phyloP scores from a whole-genome alignment of 2,113 vertebrate genomes.

The Vimba vimba region DNA sequence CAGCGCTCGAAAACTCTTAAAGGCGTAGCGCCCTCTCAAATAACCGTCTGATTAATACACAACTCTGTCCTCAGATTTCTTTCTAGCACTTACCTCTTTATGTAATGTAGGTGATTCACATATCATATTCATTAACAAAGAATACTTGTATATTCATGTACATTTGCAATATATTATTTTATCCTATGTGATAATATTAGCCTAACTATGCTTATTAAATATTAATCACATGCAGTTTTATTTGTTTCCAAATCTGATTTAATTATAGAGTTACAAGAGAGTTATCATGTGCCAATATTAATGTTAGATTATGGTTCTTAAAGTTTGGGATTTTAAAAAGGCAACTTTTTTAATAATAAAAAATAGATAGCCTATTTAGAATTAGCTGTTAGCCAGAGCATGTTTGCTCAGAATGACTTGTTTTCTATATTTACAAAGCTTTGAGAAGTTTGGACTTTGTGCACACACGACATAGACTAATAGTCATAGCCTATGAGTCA shows the following conservation, averaged over 20 bases:
- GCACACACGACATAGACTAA: too few species aligned
- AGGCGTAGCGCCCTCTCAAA: slow-evolving; percentile 71
- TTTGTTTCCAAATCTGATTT: background rate
- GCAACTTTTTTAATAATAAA: background rate
- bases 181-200: background rate
- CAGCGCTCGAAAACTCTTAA: slow-evolving; percentile 79
- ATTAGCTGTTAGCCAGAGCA: too few species aligned
- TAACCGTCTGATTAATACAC: background rate
- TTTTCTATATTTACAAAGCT: too few species aligned
- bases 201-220: background rate
- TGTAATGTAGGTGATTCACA: background rate
- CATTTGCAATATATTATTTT: background rate
- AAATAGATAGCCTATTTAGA: too few species aligned
- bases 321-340: background rate
- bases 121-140: background rate
- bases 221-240: background rate
- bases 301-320: background rate
- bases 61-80: background rate
- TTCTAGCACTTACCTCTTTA: background rate
- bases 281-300: background rate
- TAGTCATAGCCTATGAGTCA: too few species aligned
- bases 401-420: too few species aligned
- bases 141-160: background rate
- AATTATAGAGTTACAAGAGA: background rate
- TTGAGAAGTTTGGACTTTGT: too few species aligned